Percentiles rank a stretch among this genome's conserved stretches.
phyloP scores from a whole-genome alignment of 2,888 invertebrate genomes.

The Didymodactylos carnosus region DNA sequence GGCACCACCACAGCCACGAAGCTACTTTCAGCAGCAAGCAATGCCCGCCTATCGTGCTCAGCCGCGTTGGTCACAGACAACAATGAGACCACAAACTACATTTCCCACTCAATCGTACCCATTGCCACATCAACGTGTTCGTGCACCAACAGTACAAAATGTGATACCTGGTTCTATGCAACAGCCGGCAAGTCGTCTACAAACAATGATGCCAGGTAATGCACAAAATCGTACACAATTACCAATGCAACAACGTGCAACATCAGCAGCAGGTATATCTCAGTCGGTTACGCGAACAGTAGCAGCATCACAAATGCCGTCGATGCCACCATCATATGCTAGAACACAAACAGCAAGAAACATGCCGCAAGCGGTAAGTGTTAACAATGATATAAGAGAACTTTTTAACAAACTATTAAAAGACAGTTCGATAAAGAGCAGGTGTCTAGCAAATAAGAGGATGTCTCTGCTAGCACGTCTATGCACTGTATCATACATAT shows the following conservation, averaged over 20 bases:
- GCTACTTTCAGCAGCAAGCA: background rate
- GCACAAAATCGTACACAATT: background rate
- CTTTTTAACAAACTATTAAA: too few relatives aligned
- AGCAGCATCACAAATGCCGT: background rate
- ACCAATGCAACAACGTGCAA: background rate
- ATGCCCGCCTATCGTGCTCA: background rate
- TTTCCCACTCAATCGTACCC: too few relatives aligned
- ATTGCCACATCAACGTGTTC: too few relatives aligned
- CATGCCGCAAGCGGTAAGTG: background rate
- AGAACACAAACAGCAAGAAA: background rate
- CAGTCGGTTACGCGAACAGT: background rate
- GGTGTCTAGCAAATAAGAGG: too few relatives aligned
- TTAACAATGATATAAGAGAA: too few relatives aligned
- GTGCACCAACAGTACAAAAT: too few relatives aligned
- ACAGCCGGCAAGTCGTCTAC: too few relatives aligned
- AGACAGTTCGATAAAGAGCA: too few relatives aligned
- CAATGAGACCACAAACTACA: background rate
- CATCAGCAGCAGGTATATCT: background rate
- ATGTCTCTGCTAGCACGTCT: too few relatives aligned
- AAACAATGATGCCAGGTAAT: too few relatives aligned
- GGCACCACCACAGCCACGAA: conserved; percentile 6
- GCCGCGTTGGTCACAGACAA: background rate
- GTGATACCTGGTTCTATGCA: too few relatives aligned
- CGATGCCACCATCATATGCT: background rate
- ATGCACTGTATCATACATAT: too few relatives aligned